Conservation (phyloP, 2,113 vertebrate species). For the Elephas maximus region DNA sequence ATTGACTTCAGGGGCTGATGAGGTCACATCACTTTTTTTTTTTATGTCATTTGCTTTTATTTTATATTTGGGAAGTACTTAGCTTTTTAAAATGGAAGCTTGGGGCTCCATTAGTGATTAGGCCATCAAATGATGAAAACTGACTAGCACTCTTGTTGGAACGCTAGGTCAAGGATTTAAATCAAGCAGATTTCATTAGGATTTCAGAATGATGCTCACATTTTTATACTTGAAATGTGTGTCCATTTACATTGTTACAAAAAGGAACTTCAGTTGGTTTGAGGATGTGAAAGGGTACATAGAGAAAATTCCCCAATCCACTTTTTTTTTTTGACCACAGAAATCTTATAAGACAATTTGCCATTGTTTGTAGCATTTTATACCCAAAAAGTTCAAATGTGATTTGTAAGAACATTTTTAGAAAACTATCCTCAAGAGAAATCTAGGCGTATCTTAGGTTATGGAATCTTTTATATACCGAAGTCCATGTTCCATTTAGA, state of each 20-base stretch:
- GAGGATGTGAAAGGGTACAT: not conserved
- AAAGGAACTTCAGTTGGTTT: not conserved
- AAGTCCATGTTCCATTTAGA: not conserved
- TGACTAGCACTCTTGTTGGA: not conserved
- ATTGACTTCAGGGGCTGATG: not conserved
- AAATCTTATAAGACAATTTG: not conserved
- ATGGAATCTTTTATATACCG: not conserved
- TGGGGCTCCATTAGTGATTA: not conserved
- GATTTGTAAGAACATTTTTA: not conserved
- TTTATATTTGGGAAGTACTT: not conserved
- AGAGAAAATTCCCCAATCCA: not conserved
- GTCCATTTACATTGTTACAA: not conserved
- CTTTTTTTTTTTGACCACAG: not conserved
- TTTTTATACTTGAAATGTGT: not conserved
- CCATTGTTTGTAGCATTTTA: not conserved
- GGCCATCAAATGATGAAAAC: not conserved
- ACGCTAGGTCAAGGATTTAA: not conserved
- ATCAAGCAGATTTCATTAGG: not conserved
- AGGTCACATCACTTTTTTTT: not conserved
- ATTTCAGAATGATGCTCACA: not conserved
- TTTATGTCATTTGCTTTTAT: conserved; percentile 1
- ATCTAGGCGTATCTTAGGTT: not conserved
- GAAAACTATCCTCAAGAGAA: conserved; percentile 20
- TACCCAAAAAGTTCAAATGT: not conserved
- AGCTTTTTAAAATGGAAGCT: not conserved